These are phyloP conservation scores for Diachasma alloeum DNA, from an alignment of 1,140 invertebrate genomes.

Conservation along the genomic window DNA sequence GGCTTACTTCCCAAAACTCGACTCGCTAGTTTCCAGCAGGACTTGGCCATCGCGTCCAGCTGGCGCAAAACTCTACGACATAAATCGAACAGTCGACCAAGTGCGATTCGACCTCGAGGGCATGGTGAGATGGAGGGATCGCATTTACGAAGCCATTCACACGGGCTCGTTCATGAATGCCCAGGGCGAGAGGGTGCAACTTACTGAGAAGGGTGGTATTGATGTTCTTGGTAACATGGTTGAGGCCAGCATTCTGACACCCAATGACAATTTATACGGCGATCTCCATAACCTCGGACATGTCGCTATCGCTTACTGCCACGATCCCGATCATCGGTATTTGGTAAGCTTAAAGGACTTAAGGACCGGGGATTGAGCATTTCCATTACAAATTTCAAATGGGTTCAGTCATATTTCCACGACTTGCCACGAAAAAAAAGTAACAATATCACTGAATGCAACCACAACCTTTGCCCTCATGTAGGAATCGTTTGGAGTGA, in stretches of 20 bases:
- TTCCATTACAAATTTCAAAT: too few relatives aligned
- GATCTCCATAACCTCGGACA: constrained; percentile 79
- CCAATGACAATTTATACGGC: constrained; percentile 76
- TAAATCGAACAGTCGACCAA: constrained; percentile 74
- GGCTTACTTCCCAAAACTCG: constrained; percentile 79
- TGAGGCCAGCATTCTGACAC: constrained; percentile 75
- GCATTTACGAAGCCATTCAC: constrained; percentile 79
- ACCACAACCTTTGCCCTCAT: not conserved
- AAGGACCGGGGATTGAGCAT: too few relatives aligned
- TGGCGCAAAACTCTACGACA: constrained; percentile 69
- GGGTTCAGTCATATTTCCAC: too few relatives aligned
- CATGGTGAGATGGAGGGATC: constrained; percentile 77
- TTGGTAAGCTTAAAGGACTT: constrained; percentile 59
- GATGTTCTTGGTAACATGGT: constrained; percentile 83
- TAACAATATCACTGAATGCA: not conserved
- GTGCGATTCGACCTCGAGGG: constrained; percentile 74
- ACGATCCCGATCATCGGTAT: constrained; percentile 78
- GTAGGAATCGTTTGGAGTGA: constrained; percentile 72
- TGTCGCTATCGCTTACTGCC: constrained; percentile 72
- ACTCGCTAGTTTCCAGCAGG: constrained; percentile 71
- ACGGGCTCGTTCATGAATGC: constrained; percentile 67
- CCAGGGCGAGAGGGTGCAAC: constrained; percentile 63
- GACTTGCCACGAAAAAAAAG: too few relatives aligned
- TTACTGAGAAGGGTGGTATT: constrained; percentile 77
- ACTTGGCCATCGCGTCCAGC: constrained; percentile 72